These are phyloP conservation scores for Phrynocephalus guinanensis DNA, from an alignment of 2,797 vertebrate genomes.

Conservation along the genomic window DNA sequence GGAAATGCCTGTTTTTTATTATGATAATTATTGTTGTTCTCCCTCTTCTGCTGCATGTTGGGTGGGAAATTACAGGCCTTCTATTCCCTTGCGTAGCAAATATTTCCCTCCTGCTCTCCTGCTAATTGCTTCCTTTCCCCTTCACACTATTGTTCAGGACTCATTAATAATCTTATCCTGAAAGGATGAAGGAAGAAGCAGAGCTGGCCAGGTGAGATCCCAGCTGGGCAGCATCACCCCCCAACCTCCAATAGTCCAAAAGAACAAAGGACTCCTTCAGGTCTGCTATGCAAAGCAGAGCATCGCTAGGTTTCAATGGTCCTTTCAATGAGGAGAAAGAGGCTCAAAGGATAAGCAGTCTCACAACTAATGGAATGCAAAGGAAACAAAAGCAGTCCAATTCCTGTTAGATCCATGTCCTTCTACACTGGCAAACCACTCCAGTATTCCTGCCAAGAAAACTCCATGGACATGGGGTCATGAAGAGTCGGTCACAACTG, in stretches of 20 bases:
- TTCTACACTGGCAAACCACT: background rate
- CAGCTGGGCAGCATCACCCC: background rate
- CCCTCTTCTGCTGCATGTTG: conserved; percentile 23
- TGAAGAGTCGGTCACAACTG: too few species aligned
- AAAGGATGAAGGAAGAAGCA: background rate
- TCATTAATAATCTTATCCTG: conserved; percentile 17
- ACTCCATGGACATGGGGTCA: too few species aligned
- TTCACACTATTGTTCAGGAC: conserved; percentile 15
- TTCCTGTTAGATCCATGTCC: background rate
- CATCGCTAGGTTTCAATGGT: background rate
- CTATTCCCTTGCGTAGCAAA: conserved; percentile 33
- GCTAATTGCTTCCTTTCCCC: conserved; percentile 22
- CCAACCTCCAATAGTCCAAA: background rate
- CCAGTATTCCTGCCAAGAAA: too few species aligned
- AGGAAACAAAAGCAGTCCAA: background rate
- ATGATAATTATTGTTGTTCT: conserved; percentile 44
- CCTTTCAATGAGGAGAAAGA: background rate
- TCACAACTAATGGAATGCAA: background rate
- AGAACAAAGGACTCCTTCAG: background rate
- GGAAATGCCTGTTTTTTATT: conserved; percentile 19
- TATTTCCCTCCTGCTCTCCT: conserved; percentile 17
- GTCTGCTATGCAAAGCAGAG: conserved; percentile 6
- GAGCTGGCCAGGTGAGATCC: background rate
- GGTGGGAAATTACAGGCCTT: conserved; percentile 47
- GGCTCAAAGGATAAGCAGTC: background rate